Evolutionary conservation across 2,797 vertebrate genomes (phyloP), one percentile per base, ranked within the genome.

Genomic region (Pipistrellus pipistrellus): DNA sequence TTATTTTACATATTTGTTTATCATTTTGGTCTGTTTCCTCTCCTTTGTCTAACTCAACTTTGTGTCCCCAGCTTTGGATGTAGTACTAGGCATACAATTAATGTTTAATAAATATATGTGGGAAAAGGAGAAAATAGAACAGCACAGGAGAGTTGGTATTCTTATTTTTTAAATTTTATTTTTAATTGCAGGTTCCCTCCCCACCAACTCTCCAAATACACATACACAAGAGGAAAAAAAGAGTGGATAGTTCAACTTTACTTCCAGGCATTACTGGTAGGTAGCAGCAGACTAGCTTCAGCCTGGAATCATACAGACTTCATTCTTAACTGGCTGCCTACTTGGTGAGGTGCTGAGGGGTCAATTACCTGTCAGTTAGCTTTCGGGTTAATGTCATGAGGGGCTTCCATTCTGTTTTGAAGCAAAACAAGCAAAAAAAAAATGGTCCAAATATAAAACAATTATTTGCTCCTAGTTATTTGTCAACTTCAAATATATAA

Each of bases 351-450:
- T 41, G 5, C 53, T 55, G 27, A 27, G 17, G 21, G 30, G 12
- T 27, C 8, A 8, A 18, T 62, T 44, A 77, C n/a, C 32, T 57
- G 46, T 71, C 62, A 62, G 0, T 64, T 46, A 59, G 25, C 38
- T 85, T 94, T n/a, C 38, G 62, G 14, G 35, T 76, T 85, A 81
- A 35, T 57, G 51, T 25, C 53, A 68, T 10, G 20, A 87, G 12
- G 8, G 2, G 51, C 25, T 84, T 68, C 3, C 21, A 51, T 20
- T 81, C 17, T 81, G 38, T 77, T 41, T 76, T 84, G 38, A 89
- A 44, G 55, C 23, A 80, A 89, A 66, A 71, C 13, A 80, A 72
- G 18, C 46, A 72, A 88, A 62, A 71, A 88, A 92, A 71, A 71
- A 30, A 69, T 27, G 75, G 9, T 27, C 66, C 11, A 30, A 18